phyloP scores from a whole-genome alignment of 2,113 vertebrate genomes.

The Phylloscopus trochilus region DNA sequence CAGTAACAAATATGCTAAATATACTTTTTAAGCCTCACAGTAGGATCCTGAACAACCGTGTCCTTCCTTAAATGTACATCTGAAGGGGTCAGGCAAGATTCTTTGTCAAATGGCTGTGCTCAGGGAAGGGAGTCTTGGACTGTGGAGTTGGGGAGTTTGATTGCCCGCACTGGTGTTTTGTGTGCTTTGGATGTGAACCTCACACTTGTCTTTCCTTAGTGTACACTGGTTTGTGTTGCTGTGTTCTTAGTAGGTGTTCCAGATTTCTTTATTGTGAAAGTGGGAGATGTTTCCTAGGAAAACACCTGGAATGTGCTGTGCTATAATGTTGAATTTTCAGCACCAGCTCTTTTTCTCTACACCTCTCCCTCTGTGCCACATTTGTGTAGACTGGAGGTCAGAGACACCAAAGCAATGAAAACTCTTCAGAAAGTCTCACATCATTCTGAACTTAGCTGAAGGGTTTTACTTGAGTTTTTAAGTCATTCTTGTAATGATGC shows the following conservation, averaged over 20 bases:
- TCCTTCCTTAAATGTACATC: background rate
- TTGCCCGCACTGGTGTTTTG: background rate
- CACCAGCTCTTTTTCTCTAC: background rate
- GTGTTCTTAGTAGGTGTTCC: background rate
- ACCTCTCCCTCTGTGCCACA: background rate
- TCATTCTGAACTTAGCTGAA: background rate
- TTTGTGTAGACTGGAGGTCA: background rate
- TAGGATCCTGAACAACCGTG: background rate
- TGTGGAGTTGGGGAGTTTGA: background rate
- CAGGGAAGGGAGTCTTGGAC: background rate
- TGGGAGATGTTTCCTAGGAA: background rate
- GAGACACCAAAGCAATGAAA: background rate
- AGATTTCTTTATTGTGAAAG: background rate
- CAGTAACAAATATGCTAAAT: background rate
- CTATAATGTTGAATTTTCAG: background rate
- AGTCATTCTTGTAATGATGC: background rate
- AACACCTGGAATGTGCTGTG: background rate
- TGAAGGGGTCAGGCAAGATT: background rate
- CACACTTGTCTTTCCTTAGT: background rate
- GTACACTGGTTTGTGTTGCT: background rate
- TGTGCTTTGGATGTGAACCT: background rate
- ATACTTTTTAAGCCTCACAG: background rate
- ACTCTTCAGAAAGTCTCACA: background rate
- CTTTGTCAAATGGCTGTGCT: background rate
- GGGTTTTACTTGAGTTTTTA: background rate